Evolutionary conservation across 2,888 invertebrate genomes (phyloP).

Genomic region (Ischnura elegans): DNA sequence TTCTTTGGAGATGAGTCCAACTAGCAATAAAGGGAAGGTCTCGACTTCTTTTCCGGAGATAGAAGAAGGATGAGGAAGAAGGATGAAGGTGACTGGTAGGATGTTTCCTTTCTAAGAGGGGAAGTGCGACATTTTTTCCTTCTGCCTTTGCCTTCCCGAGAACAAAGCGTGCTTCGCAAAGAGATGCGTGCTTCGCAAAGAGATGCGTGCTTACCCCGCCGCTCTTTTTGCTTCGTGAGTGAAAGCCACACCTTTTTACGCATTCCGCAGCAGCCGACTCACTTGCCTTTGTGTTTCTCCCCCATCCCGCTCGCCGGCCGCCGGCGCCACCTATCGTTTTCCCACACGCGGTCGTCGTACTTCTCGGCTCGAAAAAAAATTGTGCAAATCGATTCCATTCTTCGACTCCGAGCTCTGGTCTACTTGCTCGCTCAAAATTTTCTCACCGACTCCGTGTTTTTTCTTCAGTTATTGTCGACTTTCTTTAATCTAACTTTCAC

Average conservation of each 20-base stretch:
- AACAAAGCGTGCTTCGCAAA: constrained; percentile 3
- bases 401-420: background rate
- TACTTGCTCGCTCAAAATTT: background rate
- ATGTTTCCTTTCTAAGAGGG: background rate
- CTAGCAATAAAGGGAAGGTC: background rate
- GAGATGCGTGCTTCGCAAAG: background rate
- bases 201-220: background rate
- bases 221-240: constrained; percentile 10
- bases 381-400: background rate
- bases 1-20: background rate
- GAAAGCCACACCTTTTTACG: constrained; percentile 33
- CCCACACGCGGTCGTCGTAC: background rate
- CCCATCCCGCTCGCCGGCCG: background rate
- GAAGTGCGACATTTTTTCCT: constrained; percentile 25
- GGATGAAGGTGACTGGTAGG: background rate
- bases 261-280: constrained; percentile 12
- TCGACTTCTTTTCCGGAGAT: background rate
- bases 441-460: too few species aligned
- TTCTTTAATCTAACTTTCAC: too few species aligned
- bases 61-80: background rate
- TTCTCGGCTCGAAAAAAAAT: background rate
- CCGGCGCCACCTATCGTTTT: background rate
- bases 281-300: background rate
- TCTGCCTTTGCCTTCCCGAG: background rate
- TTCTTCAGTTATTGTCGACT: too few species aligned